A percentile compares a stretch with the other conserved stretches of the same genome.
Evolutionary conservation across 2,113 vertebrate genomes (phyloP).

Genomic region (Pseudorhombus dupliciocellatus): DNA sequence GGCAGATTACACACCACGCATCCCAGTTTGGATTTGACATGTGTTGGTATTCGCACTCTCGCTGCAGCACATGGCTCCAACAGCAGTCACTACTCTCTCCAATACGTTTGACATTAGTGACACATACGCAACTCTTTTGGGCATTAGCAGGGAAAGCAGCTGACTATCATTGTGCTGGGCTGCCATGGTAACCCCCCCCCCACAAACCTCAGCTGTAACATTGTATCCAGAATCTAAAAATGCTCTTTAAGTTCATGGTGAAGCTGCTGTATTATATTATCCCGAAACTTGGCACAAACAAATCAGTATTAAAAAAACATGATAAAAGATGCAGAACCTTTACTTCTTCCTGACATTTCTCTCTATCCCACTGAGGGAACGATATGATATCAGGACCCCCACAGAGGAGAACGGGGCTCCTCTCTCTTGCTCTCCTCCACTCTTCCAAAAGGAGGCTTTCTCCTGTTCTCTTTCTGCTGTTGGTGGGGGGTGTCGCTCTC

Average conservation of each 20-base stretch:
- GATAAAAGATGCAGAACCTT: constrained; percentile 53
- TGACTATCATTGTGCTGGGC: constrained; percentile 38
- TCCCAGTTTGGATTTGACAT: neutral
- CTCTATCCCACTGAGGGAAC: constrained; percentile 47
- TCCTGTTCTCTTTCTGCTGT: constrained; percentile 14
- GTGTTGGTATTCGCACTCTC: neutral
- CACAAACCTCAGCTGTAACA: no score
- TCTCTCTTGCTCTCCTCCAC: constrained; percentile 32
- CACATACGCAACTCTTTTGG: no score
- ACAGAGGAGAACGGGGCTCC: constrained; percentile 47
- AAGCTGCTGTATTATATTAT: neutral
- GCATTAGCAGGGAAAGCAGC: constrained; percentile 49
- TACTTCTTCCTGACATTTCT: constrained; percentile 68
- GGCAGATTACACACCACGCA: neutral
- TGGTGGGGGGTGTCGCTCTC: constrained; percentile 52
- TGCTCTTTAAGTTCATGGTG: constrained; percentile 1
- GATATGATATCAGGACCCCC: constrained; percentile 63
- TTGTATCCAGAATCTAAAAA: no score
- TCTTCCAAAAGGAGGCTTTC: constrained; percentile 63
- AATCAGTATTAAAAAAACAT: constrained; percentile 46
- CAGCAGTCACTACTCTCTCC: no score
- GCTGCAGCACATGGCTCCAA: no score
- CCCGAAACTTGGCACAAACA: neutral
- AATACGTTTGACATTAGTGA: no score
- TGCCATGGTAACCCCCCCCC: constrained; percentile 7